Evolutionary conservation across 2,113 vertebrate species (phyloP).

Genomic region (Festucalex cinctus): DNA sequence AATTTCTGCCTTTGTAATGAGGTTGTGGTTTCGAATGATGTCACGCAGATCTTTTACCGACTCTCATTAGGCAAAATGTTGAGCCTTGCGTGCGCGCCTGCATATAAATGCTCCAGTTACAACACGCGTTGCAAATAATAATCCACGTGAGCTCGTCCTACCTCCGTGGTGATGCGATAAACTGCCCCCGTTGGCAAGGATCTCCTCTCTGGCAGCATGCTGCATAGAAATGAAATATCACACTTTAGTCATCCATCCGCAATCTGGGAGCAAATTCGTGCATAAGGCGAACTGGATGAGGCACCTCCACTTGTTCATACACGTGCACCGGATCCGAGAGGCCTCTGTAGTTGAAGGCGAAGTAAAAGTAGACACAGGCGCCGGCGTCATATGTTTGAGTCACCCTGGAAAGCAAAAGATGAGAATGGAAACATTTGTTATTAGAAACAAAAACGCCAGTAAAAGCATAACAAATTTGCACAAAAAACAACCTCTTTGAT

Average conservation of each 20-base stretch:
- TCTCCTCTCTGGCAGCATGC: conserved; percentile 95
- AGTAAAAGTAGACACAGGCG: conserved; percentile 98
- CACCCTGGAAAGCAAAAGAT: conserved; percentile 72
- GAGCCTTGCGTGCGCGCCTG: not conserved
- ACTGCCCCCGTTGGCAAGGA: conserved; percentile 96
- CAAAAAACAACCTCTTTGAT: not conserved
- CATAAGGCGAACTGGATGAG: conserved; percentile 4
- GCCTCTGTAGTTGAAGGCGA: conserved; percentile 99
- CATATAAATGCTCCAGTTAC: not conserved
- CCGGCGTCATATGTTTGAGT: conserved; percentile 95
- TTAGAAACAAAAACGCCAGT: too few species aligned
- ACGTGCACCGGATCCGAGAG: conserved; percentile 89
- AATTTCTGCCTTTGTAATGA: not conserved
- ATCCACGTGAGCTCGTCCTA: conserved; percentile 53
- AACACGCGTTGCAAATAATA: not conserved
- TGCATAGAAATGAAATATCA: conserved; percentile 47
- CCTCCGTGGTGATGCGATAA: conserved; percentile 99
- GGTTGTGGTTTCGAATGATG: too few species aligned
- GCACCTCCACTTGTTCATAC: conserved; percentile 96
- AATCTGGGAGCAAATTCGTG: not conserved
- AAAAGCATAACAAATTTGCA: too few species aligned
- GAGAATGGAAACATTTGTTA: conserved; percentile 2
- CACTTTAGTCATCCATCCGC: not conserved
- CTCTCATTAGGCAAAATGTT: too few species aligned
- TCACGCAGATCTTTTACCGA: not conserved